These are phyloP conservation scores for Platyscapa corneri DNA, from an alignment of 1,140 invertebrate species.

Conservation along the genomic window DNA sequence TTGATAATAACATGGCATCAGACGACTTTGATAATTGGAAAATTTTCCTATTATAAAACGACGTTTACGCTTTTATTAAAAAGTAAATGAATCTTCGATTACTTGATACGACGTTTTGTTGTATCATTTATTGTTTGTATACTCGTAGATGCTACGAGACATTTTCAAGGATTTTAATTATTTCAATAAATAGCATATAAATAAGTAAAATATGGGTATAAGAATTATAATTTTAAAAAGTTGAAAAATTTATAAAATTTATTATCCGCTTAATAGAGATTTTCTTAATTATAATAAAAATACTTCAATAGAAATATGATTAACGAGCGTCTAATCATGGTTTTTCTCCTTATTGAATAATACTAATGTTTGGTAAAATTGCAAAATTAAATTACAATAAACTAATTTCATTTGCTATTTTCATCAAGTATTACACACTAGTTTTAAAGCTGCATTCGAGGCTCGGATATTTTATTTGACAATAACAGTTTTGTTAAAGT, in stretches of 20 bases:
- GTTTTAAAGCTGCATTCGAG: background rate
- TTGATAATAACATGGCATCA: slow-evolving; percentile 1
- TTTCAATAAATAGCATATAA: no score
- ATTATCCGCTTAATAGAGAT: background rate
- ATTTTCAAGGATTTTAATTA: no score
- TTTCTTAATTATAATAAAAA: background rate
- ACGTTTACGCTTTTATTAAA: background rate
- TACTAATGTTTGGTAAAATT: background rate
- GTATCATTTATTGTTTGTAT: background rate
- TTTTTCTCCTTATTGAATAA: background rate
- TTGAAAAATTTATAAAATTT: no score
- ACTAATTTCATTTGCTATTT: background rate
- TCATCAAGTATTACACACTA: background rate
- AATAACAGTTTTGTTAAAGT: background rate
- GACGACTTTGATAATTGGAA: slow-evolving; percentile 7
- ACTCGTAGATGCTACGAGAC: no score
- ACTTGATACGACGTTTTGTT: background rate
- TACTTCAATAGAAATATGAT: background rate
- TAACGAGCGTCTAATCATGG: background rate
- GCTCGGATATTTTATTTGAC: background rate
- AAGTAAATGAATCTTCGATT: slow-evolving; percentile 2
- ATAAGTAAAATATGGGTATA: no score
- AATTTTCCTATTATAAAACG: background rate
- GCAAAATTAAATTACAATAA: background rate
- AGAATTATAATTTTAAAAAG: no score